phyloP scores from a whole-genome alignment of 92 coral and sea anemone species.

The Palythoa grandiflora region DNA sequence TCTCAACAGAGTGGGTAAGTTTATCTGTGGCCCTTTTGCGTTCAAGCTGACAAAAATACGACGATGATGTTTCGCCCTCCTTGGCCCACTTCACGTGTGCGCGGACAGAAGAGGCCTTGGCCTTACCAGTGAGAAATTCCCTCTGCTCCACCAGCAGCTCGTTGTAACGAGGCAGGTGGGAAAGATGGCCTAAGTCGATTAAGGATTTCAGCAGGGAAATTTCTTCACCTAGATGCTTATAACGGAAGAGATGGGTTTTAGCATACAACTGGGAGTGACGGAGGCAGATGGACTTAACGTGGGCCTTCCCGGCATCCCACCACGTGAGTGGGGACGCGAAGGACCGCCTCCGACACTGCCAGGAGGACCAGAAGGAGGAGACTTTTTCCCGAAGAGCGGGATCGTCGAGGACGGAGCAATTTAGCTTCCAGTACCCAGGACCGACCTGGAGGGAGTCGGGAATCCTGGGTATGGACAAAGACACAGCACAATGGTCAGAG shows the following conservation, averaged over 20 bases:
- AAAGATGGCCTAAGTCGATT: not conserved
- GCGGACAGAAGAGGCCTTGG: not conserved
- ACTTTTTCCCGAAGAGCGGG: not conserved
- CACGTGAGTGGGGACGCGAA: too few species aligned
- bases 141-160: not conserved
- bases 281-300: not conserved
- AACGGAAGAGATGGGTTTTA: too few species aligned
- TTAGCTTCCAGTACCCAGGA: too few species aligned
- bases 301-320: slow-evolving; percentile 37
- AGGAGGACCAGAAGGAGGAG: not conserved
- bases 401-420: not conserved
- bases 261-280: not conserved
- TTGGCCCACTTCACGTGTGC: slow-evolving; percentile 18
- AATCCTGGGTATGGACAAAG: not conserved
- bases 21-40: slow-evolving; percentile 13
- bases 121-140: not conserved
- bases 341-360: too few species aligned
- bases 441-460: too few species aligned
- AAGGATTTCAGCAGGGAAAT: not conserved
- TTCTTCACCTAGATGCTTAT: too few species aligned
- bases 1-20: not conserved
- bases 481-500: not conserved
- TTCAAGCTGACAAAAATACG: slow-evolving; percentile 41
- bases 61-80: slow-evolving; percentile 43
- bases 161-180: not conserved